These are phyloP conservation scores for Pentamera pediparva DNA, from an alignment of 53 echinoderm and acorn worm species.

Conservation along the genomic window DNA sequence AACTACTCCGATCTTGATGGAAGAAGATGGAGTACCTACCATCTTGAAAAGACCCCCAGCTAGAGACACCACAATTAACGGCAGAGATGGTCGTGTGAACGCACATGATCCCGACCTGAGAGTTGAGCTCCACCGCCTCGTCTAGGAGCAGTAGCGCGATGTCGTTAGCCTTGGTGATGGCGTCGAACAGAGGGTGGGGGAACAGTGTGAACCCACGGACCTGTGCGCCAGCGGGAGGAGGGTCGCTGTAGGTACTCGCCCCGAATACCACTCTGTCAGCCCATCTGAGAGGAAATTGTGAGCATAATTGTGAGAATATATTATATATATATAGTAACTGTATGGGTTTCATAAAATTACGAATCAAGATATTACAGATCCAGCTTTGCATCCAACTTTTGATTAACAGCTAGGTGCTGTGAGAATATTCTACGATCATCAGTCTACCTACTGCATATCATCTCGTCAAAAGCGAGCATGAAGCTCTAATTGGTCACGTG, in stretches of 20 bases:
- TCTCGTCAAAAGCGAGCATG: too few species aligned
- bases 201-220: background rate
- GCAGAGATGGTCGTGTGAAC: background rate
- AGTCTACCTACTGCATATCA: too few species aligned
- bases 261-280: constrained; percentile 16
- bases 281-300: background rate
- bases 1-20: too few species aligned
- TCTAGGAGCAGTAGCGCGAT: constrained; percentile 18
- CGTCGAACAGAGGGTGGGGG: background rate
- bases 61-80: background rate
- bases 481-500: too few species aligned
- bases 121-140: background rate
- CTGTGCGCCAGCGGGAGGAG: background rate
- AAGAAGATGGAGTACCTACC: background rate
- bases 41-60: constrained; percentile 1
- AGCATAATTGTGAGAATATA: too few species aligned
- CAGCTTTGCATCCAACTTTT: background rate
- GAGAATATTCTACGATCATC: too few species aligned
- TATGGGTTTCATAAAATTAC: background rate
- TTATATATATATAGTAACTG: too few species aligned
- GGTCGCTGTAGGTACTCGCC: background rate
- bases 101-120: background rate
- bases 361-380: background rate
- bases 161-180: background rate
- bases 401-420: too few species aligned